phyloP scores from a whole-genome alignment of 2,888 invertebrate genomes.

The Meiosimyza decipiens region DNA sequence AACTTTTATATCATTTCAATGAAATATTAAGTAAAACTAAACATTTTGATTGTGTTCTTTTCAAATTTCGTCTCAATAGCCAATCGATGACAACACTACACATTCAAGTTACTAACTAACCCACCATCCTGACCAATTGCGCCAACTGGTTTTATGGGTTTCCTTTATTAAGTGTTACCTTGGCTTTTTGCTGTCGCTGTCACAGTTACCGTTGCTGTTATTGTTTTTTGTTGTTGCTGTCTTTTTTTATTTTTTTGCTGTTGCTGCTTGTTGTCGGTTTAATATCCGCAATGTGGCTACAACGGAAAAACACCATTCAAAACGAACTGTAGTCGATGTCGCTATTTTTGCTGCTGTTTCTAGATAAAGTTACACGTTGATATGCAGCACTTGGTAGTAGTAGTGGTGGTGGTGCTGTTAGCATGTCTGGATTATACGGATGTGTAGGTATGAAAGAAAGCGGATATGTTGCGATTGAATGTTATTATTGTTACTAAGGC shows the following conservation, averaged over 20 bases:
- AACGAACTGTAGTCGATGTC: too few species aligned
- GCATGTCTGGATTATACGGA: too few species aligned
- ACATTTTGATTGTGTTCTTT: neutral
- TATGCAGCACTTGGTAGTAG: too few species aligned
- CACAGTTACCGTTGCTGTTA: neutral
- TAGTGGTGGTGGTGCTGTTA: too few species aligned
- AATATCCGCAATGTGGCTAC: constrained; percentile 14
- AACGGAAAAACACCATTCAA: constrained; percentile 15
- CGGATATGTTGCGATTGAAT: too few species aligned
- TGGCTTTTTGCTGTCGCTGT: neutral
- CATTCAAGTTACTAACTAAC: constrained; percentile 5
- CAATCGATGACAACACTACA: neutral
- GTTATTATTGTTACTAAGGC: too few species aligned
- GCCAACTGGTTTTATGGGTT: neutral
- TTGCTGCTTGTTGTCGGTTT: constrained; percentile 13
- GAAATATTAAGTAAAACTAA: neutral
- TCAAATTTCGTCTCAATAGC: constrained; percentile 9
- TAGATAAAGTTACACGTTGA: too few species aligned
- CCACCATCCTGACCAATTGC: neutral
- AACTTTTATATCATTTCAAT: too few species aligned
- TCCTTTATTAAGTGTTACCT: constrained; percentile 23
- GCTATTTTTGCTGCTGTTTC: too few species aligned
- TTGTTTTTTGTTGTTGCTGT: constrained; percentile 20
- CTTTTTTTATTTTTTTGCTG: neutral
- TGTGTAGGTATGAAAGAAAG: too few species aligned